Evolutionary conservation across 2,113 vertebrate genomes (phyloP), one percentile per base, ranked within the genome.

Genomic region (Scomber colias): DNA sequence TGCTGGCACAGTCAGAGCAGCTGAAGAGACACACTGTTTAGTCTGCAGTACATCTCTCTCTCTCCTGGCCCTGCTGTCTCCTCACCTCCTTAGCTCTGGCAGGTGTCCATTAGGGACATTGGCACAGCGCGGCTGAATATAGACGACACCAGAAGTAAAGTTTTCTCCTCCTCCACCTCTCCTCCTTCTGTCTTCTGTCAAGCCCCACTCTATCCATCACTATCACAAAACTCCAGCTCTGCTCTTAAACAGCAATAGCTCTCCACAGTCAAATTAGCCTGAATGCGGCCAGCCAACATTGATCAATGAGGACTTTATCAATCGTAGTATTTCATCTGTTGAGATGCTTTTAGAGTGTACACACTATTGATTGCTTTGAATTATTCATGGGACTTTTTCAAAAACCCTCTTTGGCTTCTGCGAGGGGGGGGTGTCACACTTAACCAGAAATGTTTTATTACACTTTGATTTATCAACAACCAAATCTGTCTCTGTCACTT

Each of bases 271-370:
- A 53, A 21, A 53, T 21, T 1, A 27, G 24, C 40, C 73, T 66
- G 62, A 72, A 66, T 35, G 62, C 62, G 68, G 76, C 73, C 82
- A 71, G 77, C 75, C 66, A 24, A 10, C 16, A 57, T 55, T 14
- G 67, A 88, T 89, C 87, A 71, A 77, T 87, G 19, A 45, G 31
- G 50, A 54, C 80, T 84, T 79, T 62, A 90, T 93, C 81, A 79
- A 80, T 90, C 87, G 67, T 54, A 21, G 62, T 55, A 55, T 77
- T 71, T 87, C 49, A 81, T 55, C 66, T 27, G 63, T 62, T 44
- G 57, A 75, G 75, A 71, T 71, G 79, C 84, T 89, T 90, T 91
- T 55, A 84, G 35, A 55, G 63, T 6, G 0, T 30, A 67, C 70
- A 31, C 61, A 9, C 40, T 64, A 85, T 91, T 66, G 86, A 86